Percentiles rank a stretch among this genome's conserved stretches.
Conservation (phyloP, 2,113 vertebrate species). For the Malurus alboscapulatus region DNA sequence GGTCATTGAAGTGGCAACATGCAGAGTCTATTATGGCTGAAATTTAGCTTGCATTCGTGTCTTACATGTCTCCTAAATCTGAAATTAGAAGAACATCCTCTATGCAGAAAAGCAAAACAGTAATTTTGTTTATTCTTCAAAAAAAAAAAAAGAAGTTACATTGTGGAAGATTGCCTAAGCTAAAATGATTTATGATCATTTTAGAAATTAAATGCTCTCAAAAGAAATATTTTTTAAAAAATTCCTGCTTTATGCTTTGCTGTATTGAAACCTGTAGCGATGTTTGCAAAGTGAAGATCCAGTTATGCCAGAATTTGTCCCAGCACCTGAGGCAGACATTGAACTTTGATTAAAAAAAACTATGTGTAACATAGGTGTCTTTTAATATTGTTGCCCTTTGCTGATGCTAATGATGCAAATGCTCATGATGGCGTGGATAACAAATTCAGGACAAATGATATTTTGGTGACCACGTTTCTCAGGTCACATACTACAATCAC, state of each 20-base stretch:
- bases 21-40: slow-evolving; percentile 54
- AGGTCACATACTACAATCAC: not conserved
- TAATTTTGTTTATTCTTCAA: not conserved
- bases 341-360: not conserved
- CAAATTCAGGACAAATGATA: not conserved
- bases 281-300: not conserved
- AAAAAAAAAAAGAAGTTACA: not conserved
- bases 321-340: not conserved
- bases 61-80: slow-evolving; percentile 1
- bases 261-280: not conserved
- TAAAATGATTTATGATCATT: not conserved
- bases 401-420: not conserved
- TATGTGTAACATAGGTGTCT: not conserved
- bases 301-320: not conserved
- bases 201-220: not conserved
- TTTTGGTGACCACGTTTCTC: not conserved
- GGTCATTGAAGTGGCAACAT: slow-evolving; percentile 73
- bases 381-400: not conserved
- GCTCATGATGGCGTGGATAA: not conserved
- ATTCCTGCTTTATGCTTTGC: not conserved
- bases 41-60: slow-evolving; percentile 31
- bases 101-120: not conserved
- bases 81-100: not conserved
- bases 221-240: not conserved
- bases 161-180: not conserved